phyloP scores from a whole-genome alignment of 2,888 invertebrate genomes.

The Hydroisotoma schaefferi region DNA sequence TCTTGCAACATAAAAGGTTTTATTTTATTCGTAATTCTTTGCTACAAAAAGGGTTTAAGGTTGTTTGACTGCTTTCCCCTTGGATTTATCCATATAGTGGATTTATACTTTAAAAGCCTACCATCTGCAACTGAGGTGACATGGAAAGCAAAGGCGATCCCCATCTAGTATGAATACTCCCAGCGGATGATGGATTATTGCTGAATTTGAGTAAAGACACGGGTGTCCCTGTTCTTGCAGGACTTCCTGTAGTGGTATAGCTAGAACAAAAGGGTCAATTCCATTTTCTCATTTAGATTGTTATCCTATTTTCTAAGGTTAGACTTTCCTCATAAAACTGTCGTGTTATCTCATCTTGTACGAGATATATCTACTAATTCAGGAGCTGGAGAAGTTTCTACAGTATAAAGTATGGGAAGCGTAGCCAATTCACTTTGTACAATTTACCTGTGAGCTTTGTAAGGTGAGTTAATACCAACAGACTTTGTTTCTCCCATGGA shows the following conservation, averaged over 20 bases:
- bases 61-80: neutral
- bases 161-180: conserved; percentile 46
- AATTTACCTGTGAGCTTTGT: conserved; percentile 47
- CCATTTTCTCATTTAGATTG: no score
- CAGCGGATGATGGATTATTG: conserved; percentile 46
- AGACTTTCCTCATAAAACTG: conserved; percentile 9
- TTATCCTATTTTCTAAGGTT: no score
- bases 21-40: no score
- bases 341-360: no score
- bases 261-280: neutral
- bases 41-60: no score
- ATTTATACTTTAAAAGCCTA: no score
- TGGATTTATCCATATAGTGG: neutral
- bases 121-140: conserved; percentile 48
- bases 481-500: conserved; percentile 47
- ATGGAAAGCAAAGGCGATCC: conserved; percentile 45
- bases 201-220: conserved; percentile 47
- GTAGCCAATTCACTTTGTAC: neutral
- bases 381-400: neutral
- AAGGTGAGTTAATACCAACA: conserved; percentile 45
- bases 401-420: neutral
- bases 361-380: no score
- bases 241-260: conserved; percentile 46
- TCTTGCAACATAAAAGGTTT: neutral
- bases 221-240: conserved; percentile 48